Evolutionary conservation across 2,113 vertebrate genomes (phyloP).

Genomic region (Ardeotis arabs): DNA sequence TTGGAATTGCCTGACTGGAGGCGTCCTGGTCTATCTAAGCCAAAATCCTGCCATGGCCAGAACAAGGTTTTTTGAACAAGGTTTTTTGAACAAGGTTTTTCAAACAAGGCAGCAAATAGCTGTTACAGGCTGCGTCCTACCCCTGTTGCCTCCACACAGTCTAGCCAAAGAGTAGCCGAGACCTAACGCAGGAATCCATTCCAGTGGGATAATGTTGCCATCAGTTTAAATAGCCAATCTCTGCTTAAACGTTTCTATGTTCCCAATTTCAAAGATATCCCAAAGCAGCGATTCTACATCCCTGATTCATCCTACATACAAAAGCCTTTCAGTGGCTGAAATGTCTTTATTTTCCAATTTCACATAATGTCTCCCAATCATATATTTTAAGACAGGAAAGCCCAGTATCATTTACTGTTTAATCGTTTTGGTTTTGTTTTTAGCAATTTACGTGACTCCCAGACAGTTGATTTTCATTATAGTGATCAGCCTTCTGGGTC

Average conservation of each 20-base stretch:
- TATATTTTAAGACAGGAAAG: not conserved
- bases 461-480: not conserved
- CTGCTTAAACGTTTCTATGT: not conserved
- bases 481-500: not conserved
- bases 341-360: conserved; percentile 1
- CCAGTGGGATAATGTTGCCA: not conserved
- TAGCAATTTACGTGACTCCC: not conserved
- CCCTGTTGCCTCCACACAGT: not conserved
- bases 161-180: not conserved
- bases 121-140: not conserved
- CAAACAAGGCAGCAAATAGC: not conserved
- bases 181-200: not conserved
- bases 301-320: not conserved
- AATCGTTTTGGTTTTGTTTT: not conserved
- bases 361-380: not conserved
- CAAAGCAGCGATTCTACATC: not conserved
- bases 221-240: not conserved
- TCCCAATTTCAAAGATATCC: not conserved
- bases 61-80: not conserved
- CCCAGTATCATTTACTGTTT: not conserved
- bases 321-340: not conserved
- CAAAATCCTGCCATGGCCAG: not conserved
- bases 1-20: not conserved
- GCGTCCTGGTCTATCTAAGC: not conserved
- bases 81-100: not conserved